Evolutionary conservation across 2,797 vertebrate genomes (phyloP), one percentile per base, ranked within the genome.

Genomic region (Lindbergichthys nudifrons): DNA sequence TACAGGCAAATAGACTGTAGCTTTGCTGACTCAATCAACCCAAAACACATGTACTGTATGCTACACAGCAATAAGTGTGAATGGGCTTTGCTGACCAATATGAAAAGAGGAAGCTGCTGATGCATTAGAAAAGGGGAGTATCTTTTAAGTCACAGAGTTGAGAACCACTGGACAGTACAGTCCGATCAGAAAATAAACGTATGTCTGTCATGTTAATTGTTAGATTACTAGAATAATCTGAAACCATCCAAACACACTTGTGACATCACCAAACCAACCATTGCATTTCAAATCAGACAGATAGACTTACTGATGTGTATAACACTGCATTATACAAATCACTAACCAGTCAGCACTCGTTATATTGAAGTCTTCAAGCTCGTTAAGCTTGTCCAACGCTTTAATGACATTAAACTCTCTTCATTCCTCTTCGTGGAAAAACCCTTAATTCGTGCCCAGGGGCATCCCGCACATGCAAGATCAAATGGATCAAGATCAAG

Each of bases 81-180:
- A 85, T 89, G 78, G 80, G 43, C 53, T 81, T 65, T n/a, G 64
- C 56, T 86, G 79, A 78, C 82, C 79, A 88, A 81, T 77, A 69
- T 30, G 14, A 62, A 67, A 41, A 68, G 60, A 86, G 79, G 62
- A 83, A 30, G 60, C 67, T 74, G 75, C 52, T 85, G 86, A 87
- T 85, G 86, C 54, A 75, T 73, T 74, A 63, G 45, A 41, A 67
- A 77, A 47, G 75, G 59, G 63, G 79, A 65, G 82, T 69, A 54
- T 66, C 79, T 11, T 11, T 65, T 3, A 54, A 60, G 15, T 48
- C 39, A 51, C 8, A 52, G 61, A 36, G 48, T 15, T 19, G 15
- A 75, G 21, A 79, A 65, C 69, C 36, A 74, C 39, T 63, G 72
- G 68, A 69, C 66, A 67, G 2, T 39, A 32, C 4, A 23, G n/a